Conservation (phyloP, 2,888 invertebrate species). For the Nineta flava region DNA sequence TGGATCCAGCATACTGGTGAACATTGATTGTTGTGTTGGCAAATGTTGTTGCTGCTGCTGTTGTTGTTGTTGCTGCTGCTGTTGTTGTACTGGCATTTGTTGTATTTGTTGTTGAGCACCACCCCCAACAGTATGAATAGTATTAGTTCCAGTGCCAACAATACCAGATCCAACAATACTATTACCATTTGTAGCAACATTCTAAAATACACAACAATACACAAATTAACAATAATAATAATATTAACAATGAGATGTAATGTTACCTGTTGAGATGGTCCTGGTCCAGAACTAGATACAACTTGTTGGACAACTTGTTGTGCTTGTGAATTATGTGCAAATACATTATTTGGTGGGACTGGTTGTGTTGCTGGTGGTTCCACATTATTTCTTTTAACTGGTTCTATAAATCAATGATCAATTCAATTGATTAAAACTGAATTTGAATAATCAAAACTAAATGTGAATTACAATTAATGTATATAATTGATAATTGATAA, state of each 20-base stretch:
- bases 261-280: background rate
- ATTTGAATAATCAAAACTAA: no score
- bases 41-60: slow-evolving; percentile 18
- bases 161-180: slow-evolving; percentile 18
- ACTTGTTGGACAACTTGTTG: background rate
- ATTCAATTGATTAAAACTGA: no score
- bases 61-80: slow-evolving; percentile 11
- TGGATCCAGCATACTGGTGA: slow-evolving; percentile 17
- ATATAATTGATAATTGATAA: no score
- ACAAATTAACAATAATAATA: no score
- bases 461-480: no score
- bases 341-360: no score
- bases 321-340: background rate
- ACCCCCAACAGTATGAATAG: no score
- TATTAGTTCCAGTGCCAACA: background rate
- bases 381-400: background rate
- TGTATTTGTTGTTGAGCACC: slow-evolving; percentile 7
- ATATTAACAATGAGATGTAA: no score
- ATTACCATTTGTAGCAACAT: slow-evolving; percentile 18
- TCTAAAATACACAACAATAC: slow-evolving; percentile 1
- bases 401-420: background rate
- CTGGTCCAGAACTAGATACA: no score
- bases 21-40: slow-evolving; percentile 17
- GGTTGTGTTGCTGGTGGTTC: no score
- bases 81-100: slow-evolving; percentile 12